Conservation (phyloP, 2,888 invertebrate genomes). For the Nomada ruficornis region DNA sequence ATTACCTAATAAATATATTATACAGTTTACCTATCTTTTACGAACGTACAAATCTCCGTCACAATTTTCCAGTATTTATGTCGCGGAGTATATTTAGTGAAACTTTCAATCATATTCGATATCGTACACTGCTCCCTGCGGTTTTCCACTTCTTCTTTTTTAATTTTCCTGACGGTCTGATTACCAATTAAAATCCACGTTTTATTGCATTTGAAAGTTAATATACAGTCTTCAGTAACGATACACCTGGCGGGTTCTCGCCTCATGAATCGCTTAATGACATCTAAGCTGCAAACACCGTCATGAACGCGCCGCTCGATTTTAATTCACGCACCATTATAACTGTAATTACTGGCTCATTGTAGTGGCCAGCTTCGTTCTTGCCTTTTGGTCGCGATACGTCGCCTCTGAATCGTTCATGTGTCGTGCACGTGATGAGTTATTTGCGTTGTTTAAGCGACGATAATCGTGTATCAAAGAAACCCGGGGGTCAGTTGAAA, state of each 20-base stretch:
- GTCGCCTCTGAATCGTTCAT: conserved; percentile 38
- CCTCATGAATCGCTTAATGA: conserved; percentile 4
- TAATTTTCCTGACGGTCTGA: no score
- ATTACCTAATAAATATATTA: no score
- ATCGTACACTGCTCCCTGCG: no score
- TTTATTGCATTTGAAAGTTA: neutral
- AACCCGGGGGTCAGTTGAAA: conserved; percentile 15
- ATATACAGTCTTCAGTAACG: neutral
- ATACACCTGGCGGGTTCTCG: neutral
- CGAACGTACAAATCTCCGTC: no score
- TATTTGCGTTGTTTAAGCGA: conserved; percentile 31
- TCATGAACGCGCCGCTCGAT: neutral
- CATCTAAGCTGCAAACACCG: neutral
- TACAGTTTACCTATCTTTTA: no score
- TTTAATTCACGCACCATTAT: conserved; percentile 21
- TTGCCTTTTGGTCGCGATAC: conserved; percentile 7
- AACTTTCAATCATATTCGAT: no score
- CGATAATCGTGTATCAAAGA: conserved; percentile 30
- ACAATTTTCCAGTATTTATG: no score
- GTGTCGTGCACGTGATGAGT: conserved; percentile 35
- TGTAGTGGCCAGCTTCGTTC: conserved; percentile 11
- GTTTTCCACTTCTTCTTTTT: no score
- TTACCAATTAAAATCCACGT: neutral
- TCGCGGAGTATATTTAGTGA: no score
- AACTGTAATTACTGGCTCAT: conserved; percentile 27